Evolutionary conservation across 2,888 invertebrate genomes (phyloP), one percentile per base, ranked within the genome.

Genomic region (Adelognathus sp.): DNA sequence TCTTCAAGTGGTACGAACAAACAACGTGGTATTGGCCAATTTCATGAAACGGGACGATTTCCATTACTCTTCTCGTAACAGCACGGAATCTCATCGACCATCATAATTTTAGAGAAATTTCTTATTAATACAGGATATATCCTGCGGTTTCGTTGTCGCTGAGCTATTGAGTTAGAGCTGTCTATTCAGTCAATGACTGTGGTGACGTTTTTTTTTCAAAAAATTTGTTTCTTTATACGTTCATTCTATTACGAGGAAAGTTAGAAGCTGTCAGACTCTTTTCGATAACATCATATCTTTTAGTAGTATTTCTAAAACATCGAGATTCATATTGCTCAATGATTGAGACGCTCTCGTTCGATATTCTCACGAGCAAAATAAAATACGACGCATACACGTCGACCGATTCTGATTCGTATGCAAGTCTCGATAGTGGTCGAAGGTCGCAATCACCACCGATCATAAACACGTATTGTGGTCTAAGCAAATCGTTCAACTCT

Each of bases 371-470:
- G 41, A 66, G 70, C 64, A 18, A n/a, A n/a, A n/a, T 52, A 46
- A 44, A 67, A 61, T 54, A 21, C 67, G 72, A 39, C 56, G 52
- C 44, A 24, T 9, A 46, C 16, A 24, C 70, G 39, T 14, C 44
- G 63, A 52, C 58, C 18, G 52, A 44, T 27, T 58, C 58, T 27
- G 52, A 64, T 50, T 78, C 60, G 60, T 70, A 78, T 73, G 69
- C 78, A n/a, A 27, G 18, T 70, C 52, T 67, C 33, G 56, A 41
- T 50, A 61, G 50, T 73, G 69, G 64, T 64, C 64, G 69, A 78
- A 78, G 78, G 78, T 74, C 73, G 73, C 63, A 14, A 39, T 54
- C 63, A 33, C 44, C 54, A 24, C 29, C 33, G 33, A 36, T 54
- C 21, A 6, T 27, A 31, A 14, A 33, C 50, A 11, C 2, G 61